Base-by-base conservation (phyloP, 92 coral and sea anemone species). In the Epizoanthus rinbou region DNA sequence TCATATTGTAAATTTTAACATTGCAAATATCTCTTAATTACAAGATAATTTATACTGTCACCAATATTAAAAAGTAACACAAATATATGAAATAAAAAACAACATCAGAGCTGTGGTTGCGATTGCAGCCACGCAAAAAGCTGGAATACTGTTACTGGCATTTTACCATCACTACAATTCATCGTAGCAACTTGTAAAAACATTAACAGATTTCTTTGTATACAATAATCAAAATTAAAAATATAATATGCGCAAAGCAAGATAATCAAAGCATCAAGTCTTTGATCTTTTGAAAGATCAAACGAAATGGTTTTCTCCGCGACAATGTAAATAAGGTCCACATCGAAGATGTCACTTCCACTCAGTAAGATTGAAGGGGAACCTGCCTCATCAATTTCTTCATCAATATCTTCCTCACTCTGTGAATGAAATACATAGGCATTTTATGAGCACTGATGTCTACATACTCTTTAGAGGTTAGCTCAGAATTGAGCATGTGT, bases 241-340 rank as follows among this genome's bases (percentile, higher is more conserved):
- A 47, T 11, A 47, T 47, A 47, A 8, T 10, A 47, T 7, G 74
- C 19, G 21, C 68, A 69, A 59, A 83, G 60, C 37, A 83, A 72
- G 16, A 73, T 16, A 83, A 83, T 59, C 23, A 83, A 14, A n/a
- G 64, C 75, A 83, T 83, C 86, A 28, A 83, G 80, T 83, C 47
- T 67, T 47, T 71, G 79, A 58, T 82, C 86, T 57, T 50, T 82
- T 15, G 79, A 53, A 14, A 82, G 73, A 65, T 82, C 79, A 67
- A 75, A 83, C 60, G 71, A 60, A 11, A 80, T 60, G 64, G 6
- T 52, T 25, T 80, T 39, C 3, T 80, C 84, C 10, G 73, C 84
- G 28, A 57, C 72, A 13, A 80, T 23, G 22, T 82, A 82, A 2
- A 82, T 31, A 3, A 82, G 69, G 60, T 82, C 79, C 0, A 71